phyloP scores from a whole-genome alignment of 2,888 invertebrate genomes.

The Caradrina clavipalpis region DNA sequence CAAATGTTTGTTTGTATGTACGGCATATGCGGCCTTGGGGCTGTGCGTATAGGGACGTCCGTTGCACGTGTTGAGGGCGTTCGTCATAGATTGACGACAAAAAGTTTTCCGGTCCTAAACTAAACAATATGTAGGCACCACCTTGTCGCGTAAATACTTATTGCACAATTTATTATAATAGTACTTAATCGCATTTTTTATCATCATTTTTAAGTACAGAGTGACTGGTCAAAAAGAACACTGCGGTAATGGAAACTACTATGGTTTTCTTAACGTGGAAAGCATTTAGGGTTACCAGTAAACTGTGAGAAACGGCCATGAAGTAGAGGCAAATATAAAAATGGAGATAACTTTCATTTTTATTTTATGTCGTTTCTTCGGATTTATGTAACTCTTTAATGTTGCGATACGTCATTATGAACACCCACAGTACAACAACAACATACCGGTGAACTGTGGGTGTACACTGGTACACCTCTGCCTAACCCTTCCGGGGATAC shows the following conservation, averaged over 20 bases:
- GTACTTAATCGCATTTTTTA: not conserved
- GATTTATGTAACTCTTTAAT: too few species aligned
- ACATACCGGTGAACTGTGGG: too few species aligned
- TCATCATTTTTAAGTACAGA: not conserved
- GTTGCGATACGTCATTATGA: too few species aligned
- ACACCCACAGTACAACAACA: too few species aligned
- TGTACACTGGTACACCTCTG: too few species aligned
- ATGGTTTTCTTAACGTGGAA: not conserved
- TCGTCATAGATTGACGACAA: constrained; percentile 66
- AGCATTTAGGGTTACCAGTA: not conserved
- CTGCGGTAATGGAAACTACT: not conserved
- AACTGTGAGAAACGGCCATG: not conserved
- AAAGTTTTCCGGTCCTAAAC: constrained; percentile 71
- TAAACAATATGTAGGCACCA: constrained; percentile 46
- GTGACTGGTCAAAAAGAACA: not conserved
- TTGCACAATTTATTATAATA: constrained; percentile 16
- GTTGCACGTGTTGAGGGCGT: constrained; percentile 75
- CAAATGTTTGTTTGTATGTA: constrained; percentile 72
- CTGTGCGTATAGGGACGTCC: constrained; percentile 72
- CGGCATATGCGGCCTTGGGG: constrained; percentile 78
- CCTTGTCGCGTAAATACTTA: constrained; percentile 32
- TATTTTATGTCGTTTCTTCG: too few species aligned
- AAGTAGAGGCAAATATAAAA: not conserved
- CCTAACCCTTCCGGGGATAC: too few species aligned
- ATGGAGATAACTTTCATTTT: not conserved